Conservation (phyloP, 2,113 vertebrate species). For the Mesocricetus auratus region DNA sequence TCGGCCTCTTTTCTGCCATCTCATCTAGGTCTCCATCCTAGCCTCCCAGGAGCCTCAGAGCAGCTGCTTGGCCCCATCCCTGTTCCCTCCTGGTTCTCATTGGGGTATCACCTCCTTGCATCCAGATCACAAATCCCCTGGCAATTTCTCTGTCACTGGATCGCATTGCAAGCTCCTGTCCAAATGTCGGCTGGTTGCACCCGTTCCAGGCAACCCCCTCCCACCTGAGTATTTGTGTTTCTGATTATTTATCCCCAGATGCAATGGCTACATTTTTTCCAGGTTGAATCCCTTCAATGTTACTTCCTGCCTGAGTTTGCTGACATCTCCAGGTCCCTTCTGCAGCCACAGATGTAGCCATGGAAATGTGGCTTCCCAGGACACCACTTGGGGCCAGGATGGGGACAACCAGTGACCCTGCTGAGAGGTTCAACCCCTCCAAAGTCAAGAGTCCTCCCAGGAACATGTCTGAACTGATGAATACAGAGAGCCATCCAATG, state of each 20-base stretch:
- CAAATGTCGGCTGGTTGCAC: conserved; percentile 78
- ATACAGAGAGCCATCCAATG: conserved; percentile 8
- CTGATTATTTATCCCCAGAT: conserved; percentile 82
- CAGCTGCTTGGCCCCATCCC: conserved; percentile 73
- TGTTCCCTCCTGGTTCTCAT: conserved; percentile 61
- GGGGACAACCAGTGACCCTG: conserved; percentile 40
- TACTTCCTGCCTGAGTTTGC: conserved; percentile 79
- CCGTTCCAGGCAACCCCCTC: conserved; percentile 77
- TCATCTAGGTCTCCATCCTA: conserved; percentile 15
- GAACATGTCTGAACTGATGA: conserved; percentile 51
- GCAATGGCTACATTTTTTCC: conserved; percentile 73
- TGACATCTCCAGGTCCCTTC: conserved; percentile 66
- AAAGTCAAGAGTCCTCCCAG: conserved; percentile 48
- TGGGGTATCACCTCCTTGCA: conserved; percentile 70
- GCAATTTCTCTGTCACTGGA: conserved; percentile 81
- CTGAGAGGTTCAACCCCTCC: conserved; percentile 3
- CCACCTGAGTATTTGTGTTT: conserved; percentile 81
- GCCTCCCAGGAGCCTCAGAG: conserved; percentile 45
- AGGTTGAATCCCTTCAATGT: conserved; percentile 72
- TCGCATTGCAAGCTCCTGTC: conserved; percentile 80
- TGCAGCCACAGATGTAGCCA: conserved; percentile 32
- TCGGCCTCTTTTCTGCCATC: conserved; percentile 46
- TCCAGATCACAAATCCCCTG: conserved; percentile 69
- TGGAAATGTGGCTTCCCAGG: conserved; percentile 48
- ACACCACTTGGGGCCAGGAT: neutral